Evolutionary conservation across 2,797 vertebrate genomes (phyloP).

Genomic region (Rhabdomys pumilio): DNA sequence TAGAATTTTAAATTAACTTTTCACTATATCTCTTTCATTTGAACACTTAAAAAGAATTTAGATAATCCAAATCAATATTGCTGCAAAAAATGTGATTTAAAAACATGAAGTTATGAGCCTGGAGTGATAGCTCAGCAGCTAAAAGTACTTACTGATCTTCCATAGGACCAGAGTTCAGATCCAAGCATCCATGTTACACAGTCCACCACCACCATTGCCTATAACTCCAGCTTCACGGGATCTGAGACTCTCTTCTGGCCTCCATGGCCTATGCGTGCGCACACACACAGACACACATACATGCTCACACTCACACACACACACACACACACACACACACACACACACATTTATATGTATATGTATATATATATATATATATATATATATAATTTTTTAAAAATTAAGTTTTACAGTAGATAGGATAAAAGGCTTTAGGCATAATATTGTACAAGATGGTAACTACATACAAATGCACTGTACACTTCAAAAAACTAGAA

Average conservation of each 20-base stretch:
- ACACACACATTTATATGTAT: background rate
- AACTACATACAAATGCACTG: background rate
- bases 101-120: background rate
- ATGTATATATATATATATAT: too few relatives aligned
- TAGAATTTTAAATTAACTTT: constrained; percentile 59
- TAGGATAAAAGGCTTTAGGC: background rate
- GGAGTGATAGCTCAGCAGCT: too few relatives aligned
- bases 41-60: constrained; percentile 64
- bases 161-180: background rate
- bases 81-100: constrained; percentile 43
- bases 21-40: constrained; percentile 42
- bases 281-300: too few relatives aligned
- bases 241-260: background rate
- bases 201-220: background rate
- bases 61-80: constrained; percentile 43
- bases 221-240: background rate
- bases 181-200: background rate
- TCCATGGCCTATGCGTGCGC: background rate
- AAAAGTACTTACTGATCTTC: background rate
- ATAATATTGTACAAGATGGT: background rate
- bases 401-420: background rate
- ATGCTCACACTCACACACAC: background rate
- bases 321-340: background rate
- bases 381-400: background rate
- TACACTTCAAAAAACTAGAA: background rate